Percentiles rank a stretch among this genome's conserved stretches.
Evolutionary conservation across 2,888 invertebrate species (phyloP).

Genomic region (Hybos culiciformis): DNA sequence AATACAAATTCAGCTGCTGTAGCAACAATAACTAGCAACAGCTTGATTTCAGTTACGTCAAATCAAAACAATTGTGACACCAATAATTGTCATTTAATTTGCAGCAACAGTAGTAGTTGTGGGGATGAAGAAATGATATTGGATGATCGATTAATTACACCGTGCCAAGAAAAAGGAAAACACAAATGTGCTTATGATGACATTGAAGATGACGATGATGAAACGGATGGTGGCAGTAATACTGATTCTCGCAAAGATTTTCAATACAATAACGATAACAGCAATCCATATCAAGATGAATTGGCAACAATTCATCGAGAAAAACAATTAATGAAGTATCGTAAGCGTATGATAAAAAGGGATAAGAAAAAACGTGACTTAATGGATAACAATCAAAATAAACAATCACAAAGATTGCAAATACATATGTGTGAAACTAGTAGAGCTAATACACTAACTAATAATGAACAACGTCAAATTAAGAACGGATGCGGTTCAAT

Average conservation of each 20-base stretch:
- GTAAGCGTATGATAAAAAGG: constrained; percentile 33
- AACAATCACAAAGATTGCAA: background rate
- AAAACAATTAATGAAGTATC: constrained; percentile 33
- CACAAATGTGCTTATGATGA: constrained; percentile 64
- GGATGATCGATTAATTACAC: constrained; percentile 10
- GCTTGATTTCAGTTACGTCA: background rate
- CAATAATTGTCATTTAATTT: background rate
- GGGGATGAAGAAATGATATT: constrained; percentile 10
- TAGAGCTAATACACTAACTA: background rate
- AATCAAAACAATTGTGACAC: background rate
- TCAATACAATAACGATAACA: constrained; percentile 7
- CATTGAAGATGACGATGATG: constrained; percentile 42
- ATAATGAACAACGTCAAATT: background rate
- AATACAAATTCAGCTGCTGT: background rate
- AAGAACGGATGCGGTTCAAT: too few species aligned
- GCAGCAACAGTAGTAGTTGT: background rate
- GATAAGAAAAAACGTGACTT: constrained; percentile 24
- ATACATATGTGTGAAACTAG: too few species aligned
- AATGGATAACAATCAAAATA: background rate
- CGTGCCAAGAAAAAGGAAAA: constrained; percentile 58
- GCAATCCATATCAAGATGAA: constrained; percentile 5
- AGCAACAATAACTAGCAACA: background rate
- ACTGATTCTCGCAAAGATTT: background rate
- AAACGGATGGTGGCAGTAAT: constrained; percentile 17
- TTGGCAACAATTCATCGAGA: constrained; percentile 27